Evolutionary conservation across 2,113 vertebrate genomes (phyloP).

Genomic region (Chascanopsetta lugubris): DNA sequence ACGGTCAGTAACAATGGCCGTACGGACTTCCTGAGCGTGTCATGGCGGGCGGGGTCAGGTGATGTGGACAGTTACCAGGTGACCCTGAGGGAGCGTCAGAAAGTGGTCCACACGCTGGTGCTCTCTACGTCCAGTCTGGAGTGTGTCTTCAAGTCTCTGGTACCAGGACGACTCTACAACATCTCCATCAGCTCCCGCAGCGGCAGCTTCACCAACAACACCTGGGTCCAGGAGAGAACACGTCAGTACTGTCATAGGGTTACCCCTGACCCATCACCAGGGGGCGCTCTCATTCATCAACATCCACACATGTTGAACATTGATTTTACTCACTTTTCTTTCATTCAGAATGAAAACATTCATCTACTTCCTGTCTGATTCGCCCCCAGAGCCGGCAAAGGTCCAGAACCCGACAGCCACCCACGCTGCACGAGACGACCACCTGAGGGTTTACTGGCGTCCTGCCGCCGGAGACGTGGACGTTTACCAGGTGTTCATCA

Average conservation of each 20-base stretch:
- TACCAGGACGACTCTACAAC: conserved; percentile 89
- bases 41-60: conserved; percentile 89
- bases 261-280: no score
- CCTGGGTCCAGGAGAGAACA: conserved; percentile 88
- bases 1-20: conserved; percentile 93
- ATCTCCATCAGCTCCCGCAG: conserved; percentile 89
- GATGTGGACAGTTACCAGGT: conserved; percentile 91
- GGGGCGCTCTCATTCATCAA: no score
- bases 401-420: conserved; percentile 89
- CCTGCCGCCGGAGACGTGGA: conserved; percentile 92
- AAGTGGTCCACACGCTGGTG: conserved; percentile 80
- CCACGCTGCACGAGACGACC: conserved; percentile 91
- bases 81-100: conserved; percentile 81
- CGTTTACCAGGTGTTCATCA: conserved; percentile 91
- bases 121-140: conserved; percentile 85
- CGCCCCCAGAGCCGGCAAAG: conserved; percentile 85
- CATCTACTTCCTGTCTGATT: not conserved
- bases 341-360: no score
- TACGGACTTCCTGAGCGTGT: conserved; percentile 90
- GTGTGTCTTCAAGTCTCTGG: conserved; percentile 91
- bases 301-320: no score
- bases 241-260: conserved; percentile 75
- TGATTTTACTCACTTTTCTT: no score
- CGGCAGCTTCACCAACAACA: conserved; percentile 85
- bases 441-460: conserved; percentile 92